These are phyloP conservation scores for Protosalanx chinensis DNA, from an alignment of 2,797 vertebrate species.

Conservation along the genomic window DNA sequence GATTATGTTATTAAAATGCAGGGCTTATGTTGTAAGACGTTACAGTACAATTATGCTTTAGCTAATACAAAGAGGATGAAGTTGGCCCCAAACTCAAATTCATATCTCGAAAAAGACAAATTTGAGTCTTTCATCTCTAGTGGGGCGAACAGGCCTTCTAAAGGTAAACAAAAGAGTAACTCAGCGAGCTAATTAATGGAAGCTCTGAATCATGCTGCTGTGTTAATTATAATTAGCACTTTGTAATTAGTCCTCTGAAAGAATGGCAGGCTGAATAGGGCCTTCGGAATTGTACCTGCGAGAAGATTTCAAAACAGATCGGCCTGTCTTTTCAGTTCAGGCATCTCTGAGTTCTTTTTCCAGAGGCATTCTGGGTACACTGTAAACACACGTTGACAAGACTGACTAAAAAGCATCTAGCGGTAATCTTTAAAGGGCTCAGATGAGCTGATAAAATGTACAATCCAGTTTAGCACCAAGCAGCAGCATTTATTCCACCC, in stretches of 20 bases:
- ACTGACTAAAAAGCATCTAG: slow-evolving; percentile 62
- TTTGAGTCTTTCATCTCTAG: slow-evolving; percentile 46
- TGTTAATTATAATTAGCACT: slow-evolving; percentile 68
- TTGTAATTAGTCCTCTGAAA: slow-evolving; percentile 64
- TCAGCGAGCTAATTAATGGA: slow-evolving; percentile 61
- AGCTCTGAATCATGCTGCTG: slow-evolving; percentile 51
- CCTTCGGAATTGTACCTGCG: slow-evolving; percentile 62
- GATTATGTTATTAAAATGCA: slow-evolving; percentile 28
- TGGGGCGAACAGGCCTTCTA: slow-evolving; percentile 36
- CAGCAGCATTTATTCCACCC: slow-evolving; percentile 36
- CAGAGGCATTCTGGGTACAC: slow-evolving; percentile 48
- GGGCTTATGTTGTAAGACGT: slow-evolving; percentile 32
- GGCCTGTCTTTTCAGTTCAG: slow-evolving; percentile 45
- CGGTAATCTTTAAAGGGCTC: slow-evolving; percentile 61
- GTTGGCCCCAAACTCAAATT: slow-evolving; percentile 42
- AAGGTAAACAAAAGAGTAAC: slow-evolving; percentile 60
- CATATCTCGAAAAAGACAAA: slow-evolving; percentile 52
- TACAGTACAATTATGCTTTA: slow-evolving; percentile 29
- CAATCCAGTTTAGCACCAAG: slow-evolving; percentile 59
- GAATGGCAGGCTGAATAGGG: slow-evolving; percentile 61
- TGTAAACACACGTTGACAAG: slow-evolving; percentile 65
- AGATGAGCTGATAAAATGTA: slow-evolving; percentile 58
- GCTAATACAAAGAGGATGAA: slow-evolving; percentile 37
- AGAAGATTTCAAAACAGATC: slow-evolving; percentile 59
- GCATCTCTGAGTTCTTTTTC: slow-evolving; percentile 30